Evolutionary conservation across 2,113 vertebrate genomes (phyloP), one percentile per base, ranked within the genome.

Genomic region (Triplophysa dalaica): DNA sequence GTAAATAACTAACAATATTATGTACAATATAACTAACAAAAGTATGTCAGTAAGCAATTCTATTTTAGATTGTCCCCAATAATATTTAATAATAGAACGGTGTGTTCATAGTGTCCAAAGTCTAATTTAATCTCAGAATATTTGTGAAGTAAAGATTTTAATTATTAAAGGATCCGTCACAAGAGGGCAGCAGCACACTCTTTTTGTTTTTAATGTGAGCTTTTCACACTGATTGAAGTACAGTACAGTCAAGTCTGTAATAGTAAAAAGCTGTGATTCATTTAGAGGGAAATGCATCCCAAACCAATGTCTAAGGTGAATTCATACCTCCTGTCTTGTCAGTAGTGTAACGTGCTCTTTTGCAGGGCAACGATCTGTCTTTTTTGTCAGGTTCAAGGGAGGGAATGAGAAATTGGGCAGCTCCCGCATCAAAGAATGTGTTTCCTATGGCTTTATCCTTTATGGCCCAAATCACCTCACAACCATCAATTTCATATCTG

Each of bases 361-460:
- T 98, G 67, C 92, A 96, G 58, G 89, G 83, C 8, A 88, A 81
- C 1, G 88, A 82, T 69, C 81, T 81, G 54, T 93, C 90, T 6
- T 9, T 75, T 66, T 94, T 94, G 76, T 89, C 90, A 26, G 86
- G 84, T 33, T 84, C 87, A 61, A 99, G 91, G 11, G 94, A 93
- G 2, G 95, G 94, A 81, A 95, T 93, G 16, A 99, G 92, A 86
- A 99, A 99, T 80, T 98, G 94, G 24, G 98, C 96, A 0, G 98
- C 98, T 78, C 97, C 98, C 0, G 94, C 94, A 48, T 99, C 98
- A 54, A 99, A 98, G 87, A 98, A 99, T 1, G 95, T 94, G 85
- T 98, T 99, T 48, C 98, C 97, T 78, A 99, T 98, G 70, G 96
- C 94, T 88, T 94, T 95, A 88, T 99, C 96, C 90, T 97, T 99